Conservation (phyloP, 2,113 vertebrate species). For the Pagrus major region DNA sequence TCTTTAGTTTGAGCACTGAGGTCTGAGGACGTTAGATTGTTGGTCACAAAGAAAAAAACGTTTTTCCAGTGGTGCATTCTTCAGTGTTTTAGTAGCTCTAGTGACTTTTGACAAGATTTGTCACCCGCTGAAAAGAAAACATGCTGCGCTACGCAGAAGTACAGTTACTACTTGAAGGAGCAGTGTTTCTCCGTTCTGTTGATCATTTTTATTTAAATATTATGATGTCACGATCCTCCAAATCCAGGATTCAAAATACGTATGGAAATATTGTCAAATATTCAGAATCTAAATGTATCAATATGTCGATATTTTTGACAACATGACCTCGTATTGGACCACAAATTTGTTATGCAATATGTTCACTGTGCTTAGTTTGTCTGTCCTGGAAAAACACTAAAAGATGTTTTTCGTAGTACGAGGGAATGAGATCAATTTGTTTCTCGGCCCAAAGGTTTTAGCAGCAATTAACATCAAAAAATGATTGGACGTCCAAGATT, state of each 20-base stretch:
- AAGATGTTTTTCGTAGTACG: not conserved
- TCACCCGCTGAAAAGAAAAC: constrained; percentile 11
- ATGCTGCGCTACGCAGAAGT: not conserved
- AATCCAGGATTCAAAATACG: not conserved
- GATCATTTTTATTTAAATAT: not conserved
- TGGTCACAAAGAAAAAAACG: not conserved
- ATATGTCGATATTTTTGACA: too few relatives aligned
- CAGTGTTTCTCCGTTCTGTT: not conserved
- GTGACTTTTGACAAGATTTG: not conserved
- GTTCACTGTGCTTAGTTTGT: too few relatives aligned
- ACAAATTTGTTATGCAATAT: not conserved
- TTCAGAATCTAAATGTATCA: too few relatives aligned
- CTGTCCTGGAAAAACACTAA: not conserved
- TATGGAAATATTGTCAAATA: too few relatives aligned
- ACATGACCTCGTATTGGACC: not conserved
- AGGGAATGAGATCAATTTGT: not conserved
- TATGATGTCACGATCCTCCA: not conserved
- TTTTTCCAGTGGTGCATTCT: not conserved
- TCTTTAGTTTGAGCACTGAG: constrained; percentile 3
- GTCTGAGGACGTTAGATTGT: constrained; percentile 3
- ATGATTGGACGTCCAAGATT: not conserved
- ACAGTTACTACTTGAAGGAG: not conserved
- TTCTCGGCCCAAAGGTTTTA: not conserved
- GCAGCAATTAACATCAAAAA: not conserved
- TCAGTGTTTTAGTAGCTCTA: constrained; percentile 7